These are phyloP conservation scores for Armadillidium nasatum DNA, from an alignment of 1,140 invertebrate genomes.

Conservation along the genomic window DNA sequence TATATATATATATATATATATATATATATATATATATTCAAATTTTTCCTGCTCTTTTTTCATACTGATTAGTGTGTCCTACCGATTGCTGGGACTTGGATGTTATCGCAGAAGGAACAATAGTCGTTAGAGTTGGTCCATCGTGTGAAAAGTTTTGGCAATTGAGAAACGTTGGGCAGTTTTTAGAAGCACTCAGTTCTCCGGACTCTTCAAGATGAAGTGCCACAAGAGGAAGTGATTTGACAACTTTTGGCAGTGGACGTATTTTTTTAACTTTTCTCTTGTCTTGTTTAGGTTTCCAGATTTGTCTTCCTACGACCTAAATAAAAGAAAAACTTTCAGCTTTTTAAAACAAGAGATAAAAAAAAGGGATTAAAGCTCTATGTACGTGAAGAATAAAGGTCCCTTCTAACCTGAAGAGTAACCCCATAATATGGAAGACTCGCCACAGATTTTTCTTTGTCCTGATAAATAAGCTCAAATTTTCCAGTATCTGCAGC, in stretches of 20 bases:
- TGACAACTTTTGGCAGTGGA: background rate
- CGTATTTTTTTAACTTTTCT: background rate
- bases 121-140: background rate
- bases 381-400: background rate
- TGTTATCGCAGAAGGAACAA: background rate
- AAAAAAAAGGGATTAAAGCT: background rate
- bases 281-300: conserved; percentile 7
- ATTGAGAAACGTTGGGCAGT: background rate
- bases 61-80: too few relatives aligned
- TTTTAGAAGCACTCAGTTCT: background rate
- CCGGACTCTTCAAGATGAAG: background rate
- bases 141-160: background rate
- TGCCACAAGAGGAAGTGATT: background rate
- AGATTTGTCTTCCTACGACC: background rate
- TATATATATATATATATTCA: too few relatives aligned
- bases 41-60: too few relatives aligned
- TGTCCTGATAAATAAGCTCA: conserved; percentile 64
- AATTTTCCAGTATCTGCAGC: conserved; percentile 79
- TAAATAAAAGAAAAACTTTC: background rate
- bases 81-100: too few relatives aligned
- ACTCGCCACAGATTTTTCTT: conserved; percentile 16
- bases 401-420: background rate
- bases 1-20: too few relatives aligned
- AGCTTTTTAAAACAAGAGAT: too few relatives aligned
- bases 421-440: conserved; percentile 22